These are phyloP conservation scores for Apodemus agrarius DNA, from an alignment of 2,797 vertebrate species.

Conservation along the genomic window DNA sequence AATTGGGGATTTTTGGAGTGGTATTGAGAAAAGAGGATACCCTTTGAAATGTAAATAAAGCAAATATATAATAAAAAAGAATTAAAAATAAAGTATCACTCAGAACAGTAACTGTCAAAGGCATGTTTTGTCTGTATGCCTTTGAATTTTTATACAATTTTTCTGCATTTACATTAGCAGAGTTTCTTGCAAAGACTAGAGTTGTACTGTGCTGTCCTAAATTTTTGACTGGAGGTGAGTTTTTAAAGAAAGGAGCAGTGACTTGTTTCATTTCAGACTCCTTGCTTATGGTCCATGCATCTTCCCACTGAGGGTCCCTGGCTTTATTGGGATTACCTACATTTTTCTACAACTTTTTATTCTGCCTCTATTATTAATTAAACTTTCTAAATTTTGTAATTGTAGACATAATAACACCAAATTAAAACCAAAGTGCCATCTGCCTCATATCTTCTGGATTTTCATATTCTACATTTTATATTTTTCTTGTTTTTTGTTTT, in stretches of 20 bases:
- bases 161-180: background rate
- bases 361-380: constrained; percentile 74
- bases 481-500: background rate
- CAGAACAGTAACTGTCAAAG: background rate
- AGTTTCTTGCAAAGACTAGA: background rate
- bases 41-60: too few species aligned
- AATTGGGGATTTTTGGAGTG: too few species aligned
- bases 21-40: too few species aligned
- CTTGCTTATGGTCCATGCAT: too few species aligned
- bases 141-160: background rate
- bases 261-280: background rate
- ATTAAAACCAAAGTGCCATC: constrained; percentile 42
- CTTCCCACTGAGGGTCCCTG: background rate
- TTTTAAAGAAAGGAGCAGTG: background rate
- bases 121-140: background rate
- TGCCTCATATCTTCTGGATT: constrained; percentile 24
- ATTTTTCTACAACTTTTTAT: constrained; percentile 77
- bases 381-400: constrained; percentile 67
- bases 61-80: too few species aligned
- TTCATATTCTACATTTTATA: constrained; percentile 52
- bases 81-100: background rate
- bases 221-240: background rate
- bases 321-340: background rate
- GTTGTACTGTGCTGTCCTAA: background rate
- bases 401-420: constrained; percentile 76